Base-by-base conservation (phyloP, 2,888 invertebrate genomes). In the Macrosiphum euphorbiae region DNA sequence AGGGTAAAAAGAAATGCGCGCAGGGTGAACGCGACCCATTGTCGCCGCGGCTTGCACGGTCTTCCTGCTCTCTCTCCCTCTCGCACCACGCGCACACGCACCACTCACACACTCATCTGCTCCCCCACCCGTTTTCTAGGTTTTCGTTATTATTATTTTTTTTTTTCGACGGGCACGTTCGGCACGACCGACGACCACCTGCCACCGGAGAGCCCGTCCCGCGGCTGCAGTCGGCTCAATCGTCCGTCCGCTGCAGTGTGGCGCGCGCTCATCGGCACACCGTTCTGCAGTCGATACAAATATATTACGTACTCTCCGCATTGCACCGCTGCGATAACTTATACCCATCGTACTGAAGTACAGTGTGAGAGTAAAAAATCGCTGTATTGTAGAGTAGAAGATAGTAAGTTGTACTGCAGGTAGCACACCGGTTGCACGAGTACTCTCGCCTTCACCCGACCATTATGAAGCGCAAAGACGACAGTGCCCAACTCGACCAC, bases 131-230 rank as follows among this genome's bases (percentile, higher is more conserved):
- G 44, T 92, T 61, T 87, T 88, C 88, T 78, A 26, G 61, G 35
- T 91, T 44, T 28, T 86, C 4, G 44, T 67, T 84, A n/a, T 67
- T 84, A n/a, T 88, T 35, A 28, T 78, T 41, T 44, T 52, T 50
- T 61, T 50, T 90, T 91, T 91, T 91, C 91, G 91, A 86, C 91
- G 88, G 86, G 93, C 93, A 94, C 93, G 90, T 90, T 94, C 90
- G 88, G 47, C 89, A 47, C 86, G 52, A 78, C 78, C 78, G 78
- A 78, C 61, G 93, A 93, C 93, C 93, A 94, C 94, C 94, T 94
- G 94, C 90, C 94, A 47, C 52, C 86, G 26, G 67, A 90, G 90
- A 26, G 86, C 47, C 90, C 35, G 52, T 90, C 78, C n/a, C 61
- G 86, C 92, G 41, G 61, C 55, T 26, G 84, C 88, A 88, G 78